Percentiles rank a stretch among this genome's conserved stretches.
Evolutionary conservation across 2,797 vertebrate genomes (phyloP).

Genomic region (Selene dorsalis): DNA sequence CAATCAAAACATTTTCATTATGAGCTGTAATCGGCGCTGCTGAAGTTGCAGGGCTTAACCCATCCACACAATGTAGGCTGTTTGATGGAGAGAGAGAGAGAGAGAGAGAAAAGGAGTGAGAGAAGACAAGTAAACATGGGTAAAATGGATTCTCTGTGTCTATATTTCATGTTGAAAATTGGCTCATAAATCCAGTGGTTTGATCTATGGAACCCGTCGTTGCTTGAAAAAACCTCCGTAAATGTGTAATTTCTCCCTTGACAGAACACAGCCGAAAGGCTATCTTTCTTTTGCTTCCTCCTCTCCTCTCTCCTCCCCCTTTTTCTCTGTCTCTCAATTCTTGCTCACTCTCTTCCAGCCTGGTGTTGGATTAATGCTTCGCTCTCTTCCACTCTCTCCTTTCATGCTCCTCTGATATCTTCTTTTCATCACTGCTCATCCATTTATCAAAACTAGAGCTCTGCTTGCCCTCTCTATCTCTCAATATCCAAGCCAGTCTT

Average conservation of each 20-base stretch:
- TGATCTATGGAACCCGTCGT: slow-evolving; percentile 98
- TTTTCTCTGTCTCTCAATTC: slow-evolving; percentile 66
- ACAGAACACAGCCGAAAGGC: slow-evolving; percentile 95
- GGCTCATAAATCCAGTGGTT: slow-evolving; percentile 95
- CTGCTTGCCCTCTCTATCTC: slow-evolving; percentile 56
- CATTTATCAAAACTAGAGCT: slow-evolving; percentile 92
- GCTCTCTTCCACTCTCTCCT: slow-evolving; percentile 82
- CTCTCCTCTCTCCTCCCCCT: slow-evolving; percentile 69
- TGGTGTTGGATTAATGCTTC: slow-evolving; percentile 80
- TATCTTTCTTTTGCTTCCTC: slow-evolving; percentile 95
- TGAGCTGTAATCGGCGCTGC: slow-evolving; percentile 41
- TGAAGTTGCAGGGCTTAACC: slow-evolving; percentile 45
- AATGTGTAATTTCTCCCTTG: slow-evolving; percentile 99
- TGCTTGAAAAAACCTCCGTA: slow-evolving; percentile 99
- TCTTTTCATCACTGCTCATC: slow-evolving; percentile 94
- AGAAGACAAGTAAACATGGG: slow-evolving; percentile 85
- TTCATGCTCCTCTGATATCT: slow-evolving; percentile 94
- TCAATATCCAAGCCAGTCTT: slow-evolving; percentile 58
- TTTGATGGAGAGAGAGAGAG: slow-evolving; percentile 71
- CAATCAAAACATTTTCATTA: slow-evolving; percentile 51
- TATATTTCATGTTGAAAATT: slow-evolving; percentile 99
- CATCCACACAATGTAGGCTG: slow-evolving; percentile 44
- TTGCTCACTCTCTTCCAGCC: slow-evolving; percentile 82
- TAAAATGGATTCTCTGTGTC: slow-evolving; percentile 94
- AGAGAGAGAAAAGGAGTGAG: slow-evolving; percentile 47